phyloP scores from a whole-genome alignment of 2,113 vertebrate species.

The Melanocharis versteri region DNA sequence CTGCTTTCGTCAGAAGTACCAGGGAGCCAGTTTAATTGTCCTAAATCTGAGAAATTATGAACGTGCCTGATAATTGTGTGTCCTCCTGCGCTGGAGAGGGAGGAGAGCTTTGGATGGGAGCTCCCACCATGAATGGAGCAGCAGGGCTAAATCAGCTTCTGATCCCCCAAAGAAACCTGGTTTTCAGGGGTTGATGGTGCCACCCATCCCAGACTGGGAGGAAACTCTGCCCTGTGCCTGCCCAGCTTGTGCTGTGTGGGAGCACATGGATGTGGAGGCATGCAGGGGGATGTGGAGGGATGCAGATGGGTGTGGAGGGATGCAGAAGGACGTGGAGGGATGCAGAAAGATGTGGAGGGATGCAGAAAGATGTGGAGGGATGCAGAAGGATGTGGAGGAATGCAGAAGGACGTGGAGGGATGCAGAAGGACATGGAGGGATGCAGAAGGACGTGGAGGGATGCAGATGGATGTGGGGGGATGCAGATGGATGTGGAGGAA shows the following conservation, averaged over 20 bases:
- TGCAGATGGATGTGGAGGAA: rapidly evolving
- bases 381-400: neutral
- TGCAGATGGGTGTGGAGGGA: rapidly evolving
- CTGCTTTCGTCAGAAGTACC: conserved; percentile 3
- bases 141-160: rapidly evolving
- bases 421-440: neutral
- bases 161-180: too few relatives aligned
- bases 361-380: neutral
- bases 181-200: neutral
- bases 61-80: neutral
- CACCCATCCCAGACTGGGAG: rapidly evolving
- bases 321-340: neutral
- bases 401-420: rapidly evolving
- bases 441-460: rapidly evolving
- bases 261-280: neutral
- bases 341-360: rapidly evolving
- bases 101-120: neutral
- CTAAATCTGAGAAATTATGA: neutral
- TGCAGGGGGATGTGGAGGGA: neutral
- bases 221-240: neutral
- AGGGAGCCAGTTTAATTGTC: neutral
- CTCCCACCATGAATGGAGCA: neutral
- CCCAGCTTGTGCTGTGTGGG: neutral
- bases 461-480: neutral
- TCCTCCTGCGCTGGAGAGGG: neutral